Evolutionary conservation across 2,888 invertebrate genomes (phyloP), one percentile per base, ranked within the genome.

Genomic region (Meiosimyza platycephala): DNA sequence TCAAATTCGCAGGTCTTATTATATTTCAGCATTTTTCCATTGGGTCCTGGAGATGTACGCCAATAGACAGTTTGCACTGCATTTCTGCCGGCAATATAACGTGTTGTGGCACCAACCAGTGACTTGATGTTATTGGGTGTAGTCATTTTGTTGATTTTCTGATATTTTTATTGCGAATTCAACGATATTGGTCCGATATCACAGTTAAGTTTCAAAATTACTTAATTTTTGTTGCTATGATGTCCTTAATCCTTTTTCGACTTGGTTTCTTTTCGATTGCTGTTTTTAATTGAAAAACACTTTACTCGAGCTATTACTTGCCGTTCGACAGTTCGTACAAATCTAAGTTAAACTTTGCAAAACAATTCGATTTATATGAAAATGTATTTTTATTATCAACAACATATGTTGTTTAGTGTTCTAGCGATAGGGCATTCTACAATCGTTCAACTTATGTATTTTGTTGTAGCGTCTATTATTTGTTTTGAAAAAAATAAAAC

Each of bases 41-140:
- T 87, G 65, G 83, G 79, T 6, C 89, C 88, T 59, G 90, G 89
- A 6, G 82, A 80, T 52, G 82, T 76, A 80, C 93, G 89, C 94
- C 94, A 94, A 81, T 94, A 94, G 0, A 93, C 92, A 0, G 93
- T 93, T 82, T 94, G 93, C 28, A 93, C 90, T 1, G 93, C 93
- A 80, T 93, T 91, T 74, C 92, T 90, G 65, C 93, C 92, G 65
- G 92, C 91, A 77, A 93, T 91, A 84, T 92, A 93, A 73, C 93
- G 90, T 22, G 92, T 92, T 55, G 93, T 91, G 77, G 91, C 90
- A 79, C 93, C 92, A 76, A 93, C 91, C 83, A 93, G 85, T 79
- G 88, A 88, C 79, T 90, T 91, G 76, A 85, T 76, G 76, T 85
- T 85, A 50, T 79, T 85, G 22, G 80, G 76, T 60, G 81, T 77